A percentile compares a stretch with the other conserved stretches of the same genome.
These are phyloP conservation scores for Ctenochaetus hawaiiensis DNA, from an alignment of 2,797 vertebrate species.

Conservation along the genomic window DNA sequence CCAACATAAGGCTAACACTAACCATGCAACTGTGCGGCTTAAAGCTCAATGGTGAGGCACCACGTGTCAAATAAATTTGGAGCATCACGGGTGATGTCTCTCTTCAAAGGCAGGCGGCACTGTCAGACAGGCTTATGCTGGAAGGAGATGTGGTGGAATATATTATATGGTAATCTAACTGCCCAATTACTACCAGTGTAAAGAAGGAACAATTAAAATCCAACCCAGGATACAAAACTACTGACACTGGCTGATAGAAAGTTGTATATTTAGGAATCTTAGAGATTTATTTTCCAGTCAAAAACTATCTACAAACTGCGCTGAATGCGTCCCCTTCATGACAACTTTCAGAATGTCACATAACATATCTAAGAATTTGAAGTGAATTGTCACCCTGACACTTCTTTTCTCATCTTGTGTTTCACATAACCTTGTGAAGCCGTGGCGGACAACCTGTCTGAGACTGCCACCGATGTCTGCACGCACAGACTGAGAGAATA, in stretches of 20 bases:
- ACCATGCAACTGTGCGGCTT: slow-evolving; percentile 20
- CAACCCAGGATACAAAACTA: slow-evolving; percentile 4
- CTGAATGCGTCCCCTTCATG: slow-evolving; percentile 25
- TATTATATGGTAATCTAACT: slow-evolving; percentile 18
- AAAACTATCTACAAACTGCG: slow-evolving; percentile 17
- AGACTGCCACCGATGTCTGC: slow-evolving; percentile 54
- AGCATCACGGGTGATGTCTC: slow-evolving; percentile 60
- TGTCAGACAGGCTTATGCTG: slow-evolving; percentile 57
- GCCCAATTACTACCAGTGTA: slow-evolving; percentile 8
- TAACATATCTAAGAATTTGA: slow-evolving; percentile 54
- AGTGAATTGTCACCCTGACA: slow-evolving; percentile 63
- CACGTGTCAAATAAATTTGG: slow-evolving; percentile 65
- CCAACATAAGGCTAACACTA: slow-evolving; percentile 15
- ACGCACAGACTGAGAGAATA: slow-evolving; percentile 49
- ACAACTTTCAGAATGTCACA: slow-evolving; percentile 55
- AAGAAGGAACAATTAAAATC: slow-evolving; percentile 22
- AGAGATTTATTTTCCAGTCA: slow-evolving; percentile 28
- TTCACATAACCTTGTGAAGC: slow-evolving; percentile 70
- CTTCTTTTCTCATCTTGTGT: slow-evolving; percentile 61
- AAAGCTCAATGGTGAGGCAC: slow-evolving; percentile 53
- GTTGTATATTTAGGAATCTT: not conserved
- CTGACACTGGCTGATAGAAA: not conserved
- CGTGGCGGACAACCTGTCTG: slow-evolving; percentile 61
- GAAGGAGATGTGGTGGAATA: slow-evolving; percentile 43
- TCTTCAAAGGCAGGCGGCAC: slow-evolving; percentile 56